phyloP scores from a whole-genome alignment of 1,140 invertebrate species.

The Brachionus rubens region DNA sequence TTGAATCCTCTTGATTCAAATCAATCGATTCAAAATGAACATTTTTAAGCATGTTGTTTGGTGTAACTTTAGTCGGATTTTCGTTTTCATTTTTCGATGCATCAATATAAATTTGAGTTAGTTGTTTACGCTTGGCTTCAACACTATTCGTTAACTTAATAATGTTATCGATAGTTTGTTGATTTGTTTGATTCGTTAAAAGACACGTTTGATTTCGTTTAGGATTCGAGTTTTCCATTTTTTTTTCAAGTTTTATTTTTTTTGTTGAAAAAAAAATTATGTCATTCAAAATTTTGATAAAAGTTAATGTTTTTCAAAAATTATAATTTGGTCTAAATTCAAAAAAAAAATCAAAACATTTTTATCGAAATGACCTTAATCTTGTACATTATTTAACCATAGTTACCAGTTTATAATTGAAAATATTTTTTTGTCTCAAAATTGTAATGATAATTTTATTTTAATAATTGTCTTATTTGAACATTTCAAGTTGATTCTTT shows the following conservation, averaged over 20 bases:
- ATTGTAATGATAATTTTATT: too few relatives aligned
- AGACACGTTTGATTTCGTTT: neutral
- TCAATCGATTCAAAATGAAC: slow-evolving; percentile 16
- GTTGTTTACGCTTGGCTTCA: neutral
- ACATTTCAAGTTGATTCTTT: too few relatives aligned
- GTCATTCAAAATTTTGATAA: too few relatives aligned
- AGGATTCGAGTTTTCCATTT: neutral
- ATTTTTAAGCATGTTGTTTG: slow-evolving; percentile 1
- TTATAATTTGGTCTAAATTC: too few relatives aligned
- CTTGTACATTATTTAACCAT: neutral
- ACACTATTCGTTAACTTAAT: slow-evolving; percentile 14
- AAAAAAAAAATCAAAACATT: neutral
- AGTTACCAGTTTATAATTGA: too few relatives aligned
- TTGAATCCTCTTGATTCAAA: neutral
- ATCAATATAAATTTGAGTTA: slow-evolving; percentile 23
- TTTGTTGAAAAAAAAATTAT: too few relatives aligned
- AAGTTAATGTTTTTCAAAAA: too few relatives aligned
- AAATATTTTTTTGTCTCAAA: neutral
- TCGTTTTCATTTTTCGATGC: neutral
- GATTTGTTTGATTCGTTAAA: slow-evolving; percentile 1
- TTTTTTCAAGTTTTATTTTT: too few relatives aligned
- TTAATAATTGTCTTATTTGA: too few relatives aligned
- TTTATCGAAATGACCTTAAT: neutral
- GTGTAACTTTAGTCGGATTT: neutral
- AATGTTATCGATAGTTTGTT: slow-evolving; percentile 33